Evolutionary conservation across 2,888 invertebrate species (phyloP), one percentile per base, ranked within the genome.

Genomic region (Netelia fuscicornis): DNA sequence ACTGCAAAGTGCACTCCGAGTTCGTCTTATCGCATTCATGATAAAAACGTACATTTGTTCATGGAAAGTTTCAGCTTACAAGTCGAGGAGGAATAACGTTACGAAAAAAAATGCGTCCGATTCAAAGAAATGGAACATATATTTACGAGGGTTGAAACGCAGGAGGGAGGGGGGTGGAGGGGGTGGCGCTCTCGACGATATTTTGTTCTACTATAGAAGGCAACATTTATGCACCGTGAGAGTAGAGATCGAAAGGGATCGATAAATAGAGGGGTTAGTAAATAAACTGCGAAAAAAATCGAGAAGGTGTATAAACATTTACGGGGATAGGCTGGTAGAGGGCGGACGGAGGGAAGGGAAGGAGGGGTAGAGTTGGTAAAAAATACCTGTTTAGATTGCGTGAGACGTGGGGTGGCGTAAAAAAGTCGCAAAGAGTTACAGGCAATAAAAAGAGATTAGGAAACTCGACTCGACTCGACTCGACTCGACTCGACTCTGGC

Each of bases 361-460:
- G 30, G 5, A 30, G 30, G 30, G 30, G 30, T 58, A 58, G n/a
- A 23, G 23, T 23, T 58, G 9, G 9, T 20, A 58, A 64, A 75
- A 85, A 84, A 74, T 85, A 84, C 85, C 82, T 86, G 89, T 88
- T 92, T 89, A 83, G 89, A 80, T 91, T 91, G 89, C 90, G 71
- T 80, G 81, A 87, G 85, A 88, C 91, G 90, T 91, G 90, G 86
- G 81, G 83, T 70, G 75, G 83, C 44, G 37, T 65, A 70, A 70
- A 74, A 17, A 76, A 92, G 91, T 91, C 91, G 88, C 89, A 89
- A 89, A 84, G 90, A 90, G 91, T 92, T 91, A 90, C 91, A 90
- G 90, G 88, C 91, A 90, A 92, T 92, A 91, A 91, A 92, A 92
- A 91, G 90, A 90, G 91, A 92, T 92, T 92, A 92, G 91, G 91